Evolutionary conservation across 1,140 invertebrate species (phyloP), one percentile per base, ranked within the genome.

Genomic region (Antheraea pernyi): DNA sequence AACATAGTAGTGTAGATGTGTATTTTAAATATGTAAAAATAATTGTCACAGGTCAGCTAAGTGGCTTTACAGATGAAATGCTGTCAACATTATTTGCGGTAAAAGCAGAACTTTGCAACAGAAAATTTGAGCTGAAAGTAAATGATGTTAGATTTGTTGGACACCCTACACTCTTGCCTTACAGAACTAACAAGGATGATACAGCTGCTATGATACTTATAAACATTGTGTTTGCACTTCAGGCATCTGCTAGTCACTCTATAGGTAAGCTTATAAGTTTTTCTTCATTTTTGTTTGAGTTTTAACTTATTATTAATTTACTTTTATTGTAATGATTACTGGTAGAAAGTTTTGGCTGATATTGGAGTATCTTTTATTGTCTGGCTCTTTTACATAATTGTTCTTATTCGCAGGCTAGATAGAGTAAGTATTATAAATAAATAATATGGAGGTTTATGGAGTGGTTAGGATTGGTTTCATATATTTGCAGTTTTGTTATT

Each of bases 111-210:
- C 87, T 99, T 9, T 98, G 97, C 84, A 97, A 97, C 78, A 93
- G 95, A 61, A 98, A 98, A 87, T 98, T 98, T 93, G 98, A 99
- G 89, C 90, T 99, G 0, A 99, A 99, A 94, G 96, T 99, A 0
- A 98, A 99, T 92, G 97, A 99, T 94, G 97, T 99, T 0, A 93
- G 97, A 58, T 99, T 99, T 93, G 97, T 99, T 22, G 98, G 98
- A 8, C 98, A 98, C 93, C 98, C 98, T 0, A 97, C 97, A 0
- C 85, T 96, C 19, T 93, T 98, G 22, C 94, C 95, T 64, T 94
- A 95, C 19, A 89, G 94, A 76, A 94, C 94, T 42, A 93, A 93
- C 53, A 95, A 95, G 72, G 93, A 95, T 91, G 93, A 95, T 72
- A 95, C 95, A 76, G 93, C 94, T 70, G 95, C 95, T 37, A 96